Conservation (phyloP, 2,888 invertebrate genomes). For the Rhagium mordax region DNA sequence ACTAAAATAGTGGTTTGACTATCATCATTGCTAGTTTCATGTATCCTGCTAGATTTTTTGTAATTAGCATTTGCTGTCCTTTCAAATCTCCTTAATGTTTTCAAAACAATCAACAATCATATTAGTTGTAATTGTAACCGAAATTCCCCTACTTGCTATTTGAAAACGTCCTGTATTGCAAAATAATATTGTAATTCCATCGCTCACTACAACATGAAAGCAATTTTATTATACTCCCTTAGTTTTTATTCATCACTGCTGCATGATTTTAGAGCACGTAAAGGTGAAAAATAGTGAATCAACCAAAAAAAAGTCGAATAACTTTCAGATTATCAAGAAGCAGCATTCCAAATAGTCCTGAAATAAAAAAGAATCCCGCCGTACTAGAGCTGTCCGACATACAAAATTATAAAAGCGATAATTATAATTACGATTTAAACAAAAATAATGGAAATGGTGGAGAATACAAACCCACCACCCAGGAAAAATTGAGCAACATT, state of each 20-base stretch:
- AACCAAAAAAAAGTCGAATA: not conserved
- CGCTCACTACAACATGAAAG: not conserved
- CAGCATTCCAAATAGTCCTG: slow-evolving; percentile 39
- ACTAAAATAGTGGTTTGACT: no score
- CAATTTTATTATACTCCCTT: not conserved
- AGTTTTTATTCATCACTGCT: not conserved
- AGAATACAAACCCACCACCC: slow-evolving; percentile 39
- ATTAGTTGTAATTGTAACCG: no score
- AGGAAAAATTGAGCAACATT: slow-evolving; percentile 35
- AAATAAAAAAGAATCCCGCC: slow-evolving; percentile 34
- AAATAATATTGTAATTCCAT: not conserved
- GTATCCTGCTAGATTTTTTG: no score
- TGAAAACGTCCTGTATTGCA: no score
- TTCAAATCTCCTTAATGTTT: no score
- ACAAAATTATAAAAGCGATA: slow-evolving; percentile 33
- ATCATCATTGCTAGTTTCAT: no score
- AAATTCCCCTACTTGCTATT: no score
- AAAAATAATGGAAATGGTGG: slow-evolving; percentile 45
- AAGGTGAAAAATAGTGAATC: not conserved
- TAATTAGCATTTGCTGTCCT: no score
- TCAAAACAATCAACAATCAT: no score
- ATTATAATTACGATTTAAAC: slow-evolving; percentile 42
- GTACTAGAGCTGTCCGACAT: slow-evolving; percentile 32
- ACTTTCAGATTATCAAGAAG: slow-evolving; percentile 46
- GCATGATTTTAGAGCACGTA: slow-evolving; percentile 23